Conservation (phyloP, 2,888 invertebrate genomes). For the Schrankia costaestrigalis region DNA sequence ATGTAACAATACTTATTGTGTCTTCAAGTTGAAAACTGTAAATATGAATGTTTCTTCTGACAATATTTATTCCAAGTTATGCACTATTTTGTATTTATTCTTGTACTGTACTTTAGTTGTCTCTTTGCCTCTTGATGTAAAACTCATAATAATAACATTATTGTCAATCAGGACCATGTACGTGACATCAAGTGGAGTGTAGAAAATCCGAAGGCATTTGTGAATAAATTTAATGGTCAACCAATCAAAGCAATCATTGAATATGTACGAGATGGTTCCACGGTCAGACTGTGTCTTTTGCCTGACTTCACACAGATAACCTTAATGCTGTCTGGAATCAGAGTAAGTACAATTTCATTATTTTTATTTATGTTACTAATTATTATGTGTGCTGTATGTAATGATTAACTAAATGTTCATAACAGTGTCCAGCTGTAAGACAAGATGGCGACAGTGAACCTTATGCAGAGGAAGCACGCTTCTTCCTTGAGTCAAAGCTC, state of each 20-base stretch:
- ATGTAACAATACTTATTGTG: too few relatives aligned
- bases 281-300: slow-evolving; percentile 93
- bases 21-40: too few relatives aligned
- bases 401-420: background rate
- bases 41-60: too few relatives aligned
- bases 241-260: slow-evolving; percentile 97
- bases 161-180: slow-evolving; percentile 82
- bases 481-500: slow-evolving; percentile 94
- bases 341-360: slow-evolving; percentile 74
- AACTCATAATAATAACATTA: background rate
- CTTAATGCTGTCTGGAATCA: slow-evolving; percentile 96
- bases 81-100: too few relatives aligned
- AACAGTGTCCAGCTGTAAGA: slow-evolving; percentile 89
- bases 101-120: too few relatives aligned
- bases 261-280: slow-evolving; percentile 98
- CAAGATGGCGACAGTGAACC: slow-evolving; percentile 86
- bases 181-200: slow-evolving; percentile 94
- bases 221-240: slow-evolving; percentile 92
- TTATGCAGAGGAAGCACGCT: slow-evolving; percentile 93
- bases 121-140: background rate
- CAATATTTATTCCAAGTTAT: too few relatives aligned
- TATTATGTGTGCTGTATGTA: background rate
- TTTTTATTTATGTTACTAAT: background rate
- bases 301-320: slow-evolving; percentile 96
- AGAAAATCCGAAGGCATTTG: slow-evolving; percentile 86